Evolutionary conservation across 2,113 vertebrate species (phyloP).

Genomic region (Ia io): DNA sequence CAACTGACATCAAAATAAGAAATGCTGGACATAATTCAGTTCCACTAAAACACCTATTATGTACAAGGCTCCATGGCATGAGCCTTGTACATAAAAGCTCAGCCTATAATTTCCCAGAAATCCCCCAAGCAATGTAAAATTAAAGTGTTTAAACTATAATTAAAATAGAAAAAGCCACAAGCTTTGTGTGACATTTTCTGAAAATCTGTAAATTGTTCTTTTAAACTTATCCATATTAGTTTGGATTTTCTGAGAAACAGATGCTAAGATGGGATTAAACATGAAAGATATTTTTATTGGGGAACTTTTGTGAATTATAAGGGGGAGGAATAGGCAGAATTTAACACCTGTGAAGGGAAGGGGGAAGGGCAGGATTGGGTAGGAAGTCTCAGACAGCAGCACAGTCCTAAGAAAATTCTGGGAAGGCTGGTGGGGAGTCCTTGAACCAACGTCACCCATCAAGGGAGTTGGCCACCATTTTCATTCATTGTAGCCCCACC

Average conservation of each 20-base stretch:
- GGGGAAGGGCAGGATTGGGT: background rate
- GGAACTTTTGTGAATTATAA: background rate
- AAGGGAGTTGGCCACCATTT: background rate
- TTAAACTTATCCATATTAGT: background rate
- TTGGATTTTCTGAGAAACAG: slow-evolving; percentile 24
- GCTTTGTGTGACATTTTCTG: background rate
- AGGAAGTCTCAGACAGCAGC: background rate
- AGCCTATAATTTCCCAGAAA: background rate
- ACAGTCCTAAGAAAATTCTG: background rate
- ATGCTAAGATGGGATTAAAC: background rate
- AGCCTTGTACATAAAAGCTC: background rate
- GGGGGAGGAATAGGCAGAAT: background rate
- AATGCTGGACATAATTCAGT: background rate
- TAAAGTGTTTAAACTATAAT: background rate
- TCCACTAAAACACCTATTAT: background rate
- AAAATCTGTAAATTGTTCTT: background rate
- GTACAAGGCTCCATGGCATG: background rate
- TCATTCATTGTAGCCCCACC: background rate
- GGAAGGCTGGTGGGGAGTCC: background rate
- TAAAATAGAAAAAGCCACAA: background rate
- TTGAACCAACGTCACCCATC: background rate
- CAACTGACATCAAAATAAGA: slow-evolving; percentile 14
- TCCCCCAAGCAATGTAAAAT: background rate
- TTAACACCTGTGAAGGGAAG: background rate
- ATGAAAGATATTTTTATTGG: slow-evolving; percentile 3